Evolutionary conservation across 2,888 invertebrate genomes (phyloP).

Genomic region (Disparrhopalites patrizii): DNA sequence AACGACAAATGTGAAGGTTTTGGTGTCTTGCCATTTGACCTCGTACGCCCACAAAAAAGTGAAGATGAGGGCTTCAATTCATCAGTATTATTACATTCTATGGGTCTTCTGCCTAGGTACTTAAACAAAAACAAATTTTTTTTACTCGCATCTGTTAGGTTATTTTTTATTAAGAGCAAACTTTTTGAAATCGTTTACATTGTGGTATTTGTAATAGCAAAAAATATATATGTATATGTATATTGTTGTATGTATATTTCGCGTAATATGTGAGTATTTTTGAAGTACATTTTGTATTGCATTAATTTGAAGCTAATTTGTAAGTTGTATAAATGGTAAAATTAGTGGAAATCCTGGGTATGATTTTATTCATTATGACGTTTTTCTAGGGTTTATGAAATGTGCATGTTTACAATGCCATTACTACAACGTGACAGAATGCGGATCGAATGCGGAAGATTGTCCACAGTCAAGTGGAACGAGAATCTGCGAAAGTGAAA

Average conservation of each 20-base stretch:
- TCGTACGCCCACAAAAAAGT: neutral
- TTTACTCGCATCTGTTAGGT: neutral
- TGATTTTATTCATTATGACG: neutral
- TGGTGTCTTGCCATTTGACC: neutral
- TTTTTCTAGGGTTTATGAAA: conserved; percentile 19
- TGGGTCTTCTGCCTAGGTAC: conserved; percentile 19
- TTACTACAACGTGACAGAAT: conserved; percentile 43
- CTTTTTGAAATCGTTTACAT: too few species aligned
- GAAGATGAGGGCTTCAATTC: conserved; percentile 20
- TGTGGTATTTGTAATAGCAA: too few species aligned
- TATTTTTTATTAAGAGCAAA: neutral
- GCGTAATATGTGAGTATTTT: neutral
- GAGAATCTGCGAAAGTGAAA: conserved; percentile 60
- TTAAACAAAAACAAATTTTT: neutral
- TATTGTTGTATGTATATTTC: neutral
- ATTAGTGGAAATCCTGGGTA: neutral
- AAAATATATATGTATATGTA: neutral
- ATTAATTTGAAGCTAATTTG: too few species aligned
- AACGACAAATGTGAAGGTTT: neutral
- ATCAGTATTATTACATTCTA: conserved; percentile 22
- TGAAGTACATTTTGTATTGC: neutral
- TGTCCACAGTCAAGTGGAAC: conserved; percentile 15
- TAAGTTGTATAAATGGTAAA: neutral
- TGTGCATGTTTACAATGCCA: conserved; percentile 40
- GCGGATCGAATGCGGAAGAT: conserved; percentile 24